Base-by-base conservation (phyloP, 2,113 vertebrate genomes). In the Notothenia coriiceps region DNA sequence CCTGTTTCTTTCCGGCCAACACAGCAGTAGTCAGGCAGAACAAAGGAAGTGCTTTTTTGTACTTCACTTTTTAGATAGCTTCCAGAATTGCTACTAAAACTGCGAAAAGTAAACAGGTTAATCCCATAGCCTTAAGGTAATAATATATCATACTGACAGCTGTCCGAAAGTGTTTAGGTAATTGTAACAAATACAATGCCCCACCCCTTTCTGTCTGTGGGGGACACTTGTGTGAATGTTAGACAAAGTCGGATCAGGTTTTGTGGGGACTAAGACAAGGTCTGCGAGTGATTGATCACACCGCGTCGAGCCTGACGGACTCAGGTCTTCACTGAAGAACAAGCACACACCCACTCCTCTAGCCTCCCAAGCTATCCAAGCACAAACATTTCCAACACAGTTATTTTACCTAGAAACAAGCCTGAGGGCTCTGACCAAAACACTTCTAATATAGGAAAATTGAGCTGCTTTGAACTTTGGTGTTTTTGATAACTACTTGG, bases 401-500 rank as follows among this genome's bases (percentile, higher is more conserved):
- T 95, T 96, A 15, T 95, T 95, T 94, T 95, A 96, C 96, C 95
- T 95, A 94, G 94, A 96, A 97, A 98, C 94, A 93, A 95, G 95
- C 96, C 96, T 43, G 83, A 92, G 85, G 96, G 96, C 96, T 93
- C 93, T 94, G 94, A 95, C 96, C 96, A 91, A 96, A 97, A 96
- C 96, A 95, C 94, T 96, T 96, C 95, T 97, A 96, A 96, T 96
- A 96, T 97, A 96, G 96, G 96, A 97, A 98, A 98, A 98, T 97
- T 95, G 96, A 98, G 96, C 94, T 93, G 95, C 98, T 99, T 99
- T 99, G 97, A 99, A 98, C 96, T 97, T 95, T 96, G 94, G 94
- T 97, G 96, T 97, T 98, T 97, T 97, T 97, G 97, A 98, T 99
- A 98, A 97, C 97, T 97, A 95, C 96, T 97, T 96, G 96, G 96